These are phyloP conservation scores for Phenacoccus solenopsis DNA, from an alignment of 1,140 invertebrate genomes.

Conservation along the genomic window DNA sequence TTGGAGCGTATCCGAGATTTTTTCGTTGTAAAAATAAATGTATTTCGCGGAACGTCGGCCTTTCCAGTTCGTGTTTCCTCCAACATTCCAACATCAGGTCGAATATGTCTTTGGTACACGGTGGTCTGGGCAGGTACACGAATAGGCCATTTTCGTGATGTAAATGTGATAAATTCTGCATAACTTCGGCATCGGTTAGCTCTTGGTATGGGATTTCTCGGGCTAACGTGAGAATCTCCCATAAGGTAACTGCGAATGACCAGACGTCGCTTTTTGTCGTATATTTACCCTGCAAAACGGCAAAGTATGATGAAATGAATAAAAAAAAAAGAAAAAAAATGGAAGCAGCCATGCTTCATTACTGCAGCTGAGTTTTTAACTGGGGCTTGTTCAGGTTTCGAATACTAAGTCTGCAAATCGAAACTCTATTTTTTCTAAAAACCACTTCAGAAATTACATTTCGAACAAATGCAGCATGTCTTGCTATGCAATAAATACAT, in stretches of 20 bases:
- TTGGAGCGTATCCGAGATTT: slow-evolving; percentile 56
- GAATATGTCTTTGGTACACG: slow-evolving; percentile 62
- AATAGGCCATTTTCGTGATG: slow-evolving; percentile 45
- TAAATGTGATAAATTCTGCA: slow-evolving; percentile 54
- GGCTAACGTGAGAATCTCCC: slow-evolving; percentile 62
- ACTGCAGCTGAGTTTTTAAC: too few relatives aligned
- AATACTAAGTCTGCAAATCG: too few relatives aligned
- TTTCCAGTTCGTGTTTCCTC: slow-evolving; percentile 58
- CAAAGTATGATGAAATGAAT: too few relatives aligned
- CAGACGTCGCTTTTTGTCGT: slow-evolving; percentile 39
- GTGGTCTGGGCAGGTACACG: slow-evolving; percentile 47
- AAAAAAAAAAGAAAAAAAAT: too few relatives aligned
- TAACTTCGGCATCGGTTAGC: slow-evolving; percentile 52
- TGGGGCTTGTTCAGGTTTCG: too few relatives aligned
- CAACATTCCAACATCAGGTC: slow-evolving; percentile 85
- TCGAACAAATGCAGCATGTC: too few relatives aligned
- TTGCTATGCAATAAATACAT: too few relatives aligned
- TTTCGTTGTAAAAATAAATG: slow-evolving; percentile 76
- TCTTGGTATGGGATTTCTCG: slow-evolving; percentile 58
- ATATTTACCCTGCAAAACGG: slow-evolving; percentile 43
- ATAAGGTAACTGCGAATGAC: slow-evolving; percentile 54
- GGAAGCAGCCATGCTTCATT: too few relatives aligned
- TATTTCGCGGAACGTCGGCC: slow-evolving; percentile 76
- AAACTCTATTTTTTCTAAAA: too few relatives aligned
- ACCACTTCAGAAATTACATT: too few relatives aligned